A percentile compares a stretch with the other conserved stretches of the same genome.
Conservation (phyloP, 2,113 vertebrate species). For the Callorhinus ursinus region DNA sequence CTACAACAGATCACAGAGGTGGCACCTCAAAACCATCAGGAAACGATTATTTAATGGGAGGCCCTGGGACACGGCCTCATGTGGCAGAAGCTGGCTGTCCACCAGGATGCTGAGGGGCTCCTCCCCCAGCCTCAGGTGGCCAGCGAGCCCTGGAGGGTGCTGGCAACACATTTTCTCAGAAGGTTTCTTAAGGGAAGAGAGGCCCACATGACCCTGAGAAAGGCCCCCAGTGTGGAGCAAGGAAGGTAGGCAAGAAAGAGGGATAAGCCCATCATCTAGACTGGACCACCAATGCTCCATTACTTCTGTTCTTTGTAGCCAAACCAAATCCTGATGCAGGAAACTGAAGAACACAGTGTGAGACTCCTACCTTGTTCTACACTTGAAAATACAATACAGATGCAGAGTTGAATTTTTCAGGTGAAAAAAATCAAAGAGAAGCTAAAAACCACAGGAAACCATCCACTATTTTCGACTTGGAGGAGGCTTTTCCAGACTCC, state of each 20-base stretch:
- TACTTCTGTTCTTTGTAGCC: not conserved
- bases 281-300: not conserved
- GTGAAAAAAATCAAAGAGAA: not conserved
- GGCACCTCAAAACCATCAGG: not conserved
- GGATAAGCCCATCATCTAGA: not conserved
- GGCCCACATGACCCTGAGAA: not conserved
- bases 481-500: not conserved
- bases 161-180: no score
- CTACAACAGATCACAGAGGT: not conserved
- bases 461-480: no score
- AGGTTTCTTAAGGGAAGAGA: not conserved
- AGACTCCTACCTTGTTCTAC: not conserved
- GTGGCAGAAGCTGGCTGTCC: not conserved
- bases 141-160: not conserved
- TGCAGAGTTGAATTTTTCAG: not conserved
- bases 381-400: not conserved
- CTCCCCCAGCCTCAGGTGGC: not conserved
- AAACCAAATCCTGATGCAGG: not conserved
- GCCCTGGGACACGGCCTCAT: not conserved
- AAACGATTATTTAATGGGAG: fast-evolving
- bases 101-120: not conserved
- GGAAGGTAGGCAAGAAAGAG: fast-evolving
- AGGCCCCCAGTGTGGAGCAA: not conserved
- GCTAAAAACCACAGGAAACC: not conserved
- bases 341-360: not conserved